Percentiles rank a stretch among this genome's conserved stretches.
Evolutionary conservation across 2,113 vertebrate genomes (phyloP).

Genomic region (Ammodytes dubius): DNA sequence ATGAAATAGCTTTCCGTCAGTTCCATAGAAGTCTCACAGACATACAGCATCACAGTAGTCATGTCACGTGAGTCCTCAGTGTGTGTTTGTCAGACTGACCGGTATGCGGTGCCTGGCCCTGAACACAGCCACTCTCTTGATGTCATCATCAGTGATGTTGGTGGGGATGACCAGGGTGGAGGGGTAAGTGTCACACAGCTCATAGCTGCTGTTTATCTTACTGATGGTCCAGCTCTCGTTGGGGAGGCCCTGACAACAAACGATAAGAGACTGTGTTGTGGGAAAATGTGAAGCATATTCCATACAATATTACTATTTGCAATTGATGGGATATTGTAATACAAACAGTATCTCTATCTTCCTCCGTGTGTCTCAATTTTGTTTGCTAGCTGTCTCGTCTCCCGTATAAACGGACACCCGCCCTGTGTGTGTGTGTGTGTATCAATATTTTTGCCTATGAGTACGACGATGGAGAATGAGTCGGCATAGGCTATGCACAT

Average conservation of each 20-base stretch:
- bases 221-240: slow-evolving; percentile 98
- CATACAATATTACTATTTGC: neutral
- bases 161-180: slow-evolving; percentile 92
- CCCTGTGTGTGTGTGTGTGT: too few relatives aligned
- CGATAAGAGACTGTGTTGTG: neutral
- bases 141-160: slow-evolving; percentile 93
- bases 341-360: too few relatives aligned
- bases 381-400: too few relatives aligned
- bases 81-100: slow-evolving; percentile 81
- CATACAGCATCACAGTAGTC: neutral
- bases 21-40: neutral
- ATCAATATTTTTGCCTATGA: too few relatives aligned
- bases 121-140: slow-evolving; percentile 91
- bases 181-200: slow-evolving; percentile 96
- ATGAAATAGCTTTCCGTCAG: neutral
- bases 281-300: neutral
- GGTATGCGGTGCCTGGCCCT: slow-evolving; percentile 95
- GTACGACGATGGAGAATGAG: too few relatives aligned
- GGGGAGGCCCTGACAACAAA: slow-evolving; percentile 89
- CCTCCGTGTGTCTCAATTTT: too few relatives aligned
- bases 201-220: slow-evolving; percentile 92
- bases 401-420: too few relatives aligned
- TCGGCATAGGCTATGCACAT: too few relatives aligned
- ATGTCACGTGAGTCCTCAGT: neutral
- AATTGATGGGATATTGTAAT: too few relatives aligned